Conservation (phyloP, 2,888 invertebrate genomes). For the Didymodactylos carnosus region DNA sequence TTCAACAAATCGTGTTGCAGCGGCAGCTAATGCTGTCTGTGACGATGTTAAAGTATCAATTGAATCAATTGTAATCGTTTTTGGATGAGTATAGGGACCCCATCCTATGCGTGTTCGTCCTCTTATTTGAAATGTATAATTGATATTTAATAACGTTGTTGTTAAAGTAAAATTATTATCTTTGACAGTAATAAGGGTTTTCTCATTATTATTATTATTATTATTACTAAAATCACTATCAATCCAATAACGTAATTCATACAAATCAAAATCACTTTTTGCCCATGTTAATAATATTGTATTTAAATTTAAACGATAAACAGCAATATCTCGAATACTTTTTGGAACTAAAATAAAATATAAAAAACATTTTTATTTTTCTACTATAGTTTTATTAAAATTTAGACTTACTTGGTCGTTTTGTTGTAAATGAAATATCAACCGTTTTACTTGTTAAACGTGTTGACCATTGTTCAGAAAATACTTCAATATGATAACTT, state of each 20-base stretch:
- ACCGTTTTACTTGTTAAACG: neutral
- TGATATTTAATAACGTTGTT: neutral
- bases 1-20: neutral
- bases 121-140: slow-evolving; percentile 9
- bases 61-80: neutral
- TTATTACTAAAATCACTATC: no score
- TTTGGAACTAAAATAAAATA: neutral
- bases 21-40: neutral
- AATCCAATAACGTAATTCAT: slow-evolving; percentile 7
- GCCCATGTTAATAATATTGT: slow-evolving; percentile 1
- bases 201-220: neutral
- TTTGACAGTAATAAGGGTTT: neutral
- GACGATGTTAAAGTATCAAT: neutral
- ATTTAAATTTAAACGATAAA: neutral
- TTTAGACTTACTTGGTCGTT: neutral
- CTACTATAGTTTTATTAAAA: neutral
- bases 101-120: neutral
- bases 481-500: slow-evolving; percentile 6
- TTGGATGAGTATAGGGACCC: neutral
- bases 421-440: slow-evolving; percentile 4
- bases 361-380: neutral
- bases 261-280: neutral
- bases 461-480: slow-evolving; percentile 1
- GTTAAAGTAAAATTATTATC: slow-evolving; percentile 4
- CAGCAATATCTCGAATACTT: neutral